phyloP scores from a whole-genome alignment of 2,113 vertebrate species.

The Myrmecobius fasciatus region DNA sequence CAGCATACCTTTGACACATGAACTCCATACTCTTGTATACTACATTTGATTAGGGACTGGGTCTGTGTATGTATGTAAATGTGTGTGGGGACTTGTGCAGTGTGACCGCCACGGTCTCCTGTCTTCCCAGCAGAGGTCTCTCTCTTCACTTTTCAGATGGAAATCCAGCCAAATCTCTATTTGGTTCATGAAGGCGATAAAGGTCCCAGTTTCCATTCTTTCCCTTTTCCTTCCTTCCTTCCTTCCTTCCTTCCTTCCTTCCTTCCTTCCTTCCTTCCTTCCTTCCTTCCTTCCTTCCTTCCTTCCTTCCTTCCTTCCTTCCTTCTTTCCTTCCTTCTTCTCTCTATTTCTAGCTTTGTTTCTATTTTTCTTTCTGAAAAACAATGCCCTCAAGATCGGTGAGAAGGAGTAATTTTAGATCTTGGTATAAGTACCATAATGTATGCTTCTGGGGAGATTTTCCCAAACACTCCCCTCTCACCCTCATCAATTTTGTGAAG shows the following conservation, averaged over 20 bases:
- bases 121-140: slow-evolving; percentile 55
- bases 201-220: background rate
- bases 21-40: background rate
- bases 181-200: slow-evolving; percentile 57
- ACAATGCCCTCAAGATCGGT: background rate
- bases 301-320: too few relatives aligned
- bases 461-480: background rate
- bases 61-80: background rate
- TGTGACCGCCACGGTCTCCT: slow-evolving; percentile 2
- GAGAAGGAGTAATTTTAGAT: background rate
- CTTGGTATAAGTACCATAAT: background rate
- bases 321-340: background rate
- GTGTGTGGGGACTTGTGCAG: background rate
- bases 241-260: accelerated
- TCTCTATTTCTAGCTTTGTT: too few relatives aligned
- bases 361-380: background rate
- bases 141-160: slow-evolving; percentile 58
- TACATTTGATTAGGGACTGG: background rate
- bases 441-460: background rate
- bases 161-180: slow-evolving; percentile 22
- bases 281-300: background rate
- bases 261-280: too few relatives aligned
- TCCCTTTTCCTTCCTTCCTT: accelerated
- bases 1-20: slow-evolving; percentile 2
- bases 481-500: background rate